phyloP scores from a whole-genome alignment of 2,113 vertebrate species.

The Platichthys flesus region DNA sequence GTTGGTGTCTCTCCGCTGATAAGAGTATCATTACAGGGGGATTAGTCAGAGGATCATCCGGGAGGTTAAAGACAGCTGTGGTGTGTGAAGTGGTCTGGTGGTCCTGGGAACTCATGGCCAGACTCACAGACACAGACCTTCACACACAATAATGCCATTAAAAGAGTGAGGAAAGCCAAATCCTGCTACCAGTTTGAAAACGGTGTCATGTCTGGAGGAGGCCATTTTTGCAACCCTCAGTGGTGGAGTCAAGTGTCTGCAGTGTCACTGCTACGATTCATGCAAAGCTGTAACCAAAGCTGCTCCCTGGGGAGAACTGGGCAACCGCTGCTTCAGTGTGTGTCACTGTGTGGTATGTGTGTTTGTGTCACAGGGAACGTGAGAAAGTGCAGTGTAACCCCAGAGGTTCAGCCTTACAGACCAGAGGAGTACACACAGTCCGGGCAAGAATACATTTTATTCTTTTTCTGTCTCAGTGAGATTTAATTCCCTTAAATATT shows the following conservation, averaged over 20 bases:
- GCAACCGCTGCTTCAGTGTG: constrained; percentile 41
- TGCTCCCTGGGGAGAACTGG: constrained; percentile 37
- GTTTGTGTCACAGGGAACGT: constrained; percentile 18
- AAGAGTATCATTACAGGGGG: constrained; percentile 66
- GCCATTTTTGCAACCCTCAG: constrained; percentile 35
- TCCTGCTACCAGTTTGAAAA: constrained; percentile 23
- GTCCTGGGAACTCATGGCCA: constrained; percentile 65
- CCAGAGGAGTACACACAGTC: constrained; percentile 33
- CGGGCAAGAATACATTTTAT: neutral
- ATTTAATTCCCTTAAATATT: neutral
- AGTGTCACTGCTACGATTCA: constrained; percentile 50
- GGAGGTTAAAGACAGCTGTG: constrained; percentile 68
- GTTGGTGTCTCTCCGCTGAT: constrained; percentile 48
- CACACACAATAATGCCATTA: constrained; percentile 9
- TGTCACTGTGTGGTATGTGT: constrained; percentile 22
- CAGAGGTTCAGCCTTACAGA: constrained; percentile 27
- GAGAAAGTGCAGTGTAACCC: constrained; percentile 43
- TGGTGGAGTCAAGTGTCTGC: constrained; percentile 58
- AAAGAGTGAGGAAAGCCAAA: constrained; percentile 53
- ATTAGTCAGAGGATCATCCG: constrained; percentile 63
- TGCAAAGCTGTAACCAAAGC: constrained; percentile 55
- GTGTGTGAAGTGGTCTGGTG: constrained; percentile 42
- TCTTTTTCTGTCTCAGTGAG: neutral
- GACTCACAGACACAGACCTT: constrained; percentile 9
- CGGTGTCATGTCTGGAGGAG: constrained; percentile 54